A percentile compares a stretch with the other conserved stretches of the same genome.
phyloP scores from a whole-genome alignment of 2,113 vertebrate genomes.

The Oreochromis spilurus region DNA sequence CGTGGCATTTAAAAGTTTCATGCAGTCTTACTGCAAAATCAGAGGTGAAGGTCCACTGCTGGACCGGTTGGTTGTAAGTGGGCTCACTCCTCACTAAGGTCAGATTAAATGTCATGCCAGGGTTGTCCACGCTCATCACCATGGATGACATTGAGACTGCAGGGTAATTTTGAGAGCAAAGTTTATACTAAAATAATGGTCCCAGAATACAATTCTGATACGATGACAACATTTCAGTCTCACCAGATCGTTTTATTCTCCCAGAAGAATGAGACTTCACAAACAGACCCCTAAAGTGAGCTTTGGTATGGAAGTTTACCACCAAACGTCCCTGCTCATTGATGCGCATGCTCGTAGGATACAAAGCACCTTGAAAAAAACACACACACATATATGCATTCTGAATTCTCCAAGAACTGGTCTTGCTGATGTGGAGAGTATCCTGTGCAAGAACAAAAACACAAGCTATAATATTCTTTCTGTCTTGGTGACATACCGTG shows the following conservation, averaged over 20 bases:
- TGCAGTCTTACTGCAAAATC: conserved; percentile 84
- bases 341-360: conserved; percentile 92
- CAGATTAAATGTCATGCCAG: conserved; percentile 85
- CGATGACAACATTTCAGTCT: background rate
- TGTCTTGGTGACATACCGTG: conserved; percentile 72
- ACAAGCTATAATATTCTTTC: background rate
- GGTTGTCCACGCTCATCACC: conserved; percentile 83
- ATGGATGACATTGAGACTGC: conserved; percentile 75
- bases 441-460: background rate
- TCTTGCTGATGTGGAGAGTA: background rate
- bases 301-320: conserved; percentile 90
- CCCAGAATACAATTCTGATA: background rate
- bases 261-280: conserved; percentile 76
- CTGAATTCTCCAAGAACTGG: background rate
- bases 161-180: conserved; percentile 31
- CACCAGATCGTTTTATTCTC: conserved; percentile 64
- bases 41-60: conserved; percentile 91
- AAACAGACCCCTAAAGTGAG: conserved; percentile 89
- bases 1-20: background rate
- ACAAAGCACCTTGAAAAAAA: conserved; percentile 79
- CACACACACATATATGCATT: background rate
- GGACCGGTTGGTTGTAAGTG: conserved; percentile 84
- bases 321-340: conserved; percentile 86
- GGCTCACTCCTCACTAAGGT: conserved; percentile 82
- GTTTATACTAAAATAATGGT: background rate